Evolutionary conservation across 30 jellyfish, hydroid and myxozoan genomes (phyloP), one percentile per base, ranked within the genome.

Genomic region (Aurelia aurita complex sp. Pacific): DNA sequence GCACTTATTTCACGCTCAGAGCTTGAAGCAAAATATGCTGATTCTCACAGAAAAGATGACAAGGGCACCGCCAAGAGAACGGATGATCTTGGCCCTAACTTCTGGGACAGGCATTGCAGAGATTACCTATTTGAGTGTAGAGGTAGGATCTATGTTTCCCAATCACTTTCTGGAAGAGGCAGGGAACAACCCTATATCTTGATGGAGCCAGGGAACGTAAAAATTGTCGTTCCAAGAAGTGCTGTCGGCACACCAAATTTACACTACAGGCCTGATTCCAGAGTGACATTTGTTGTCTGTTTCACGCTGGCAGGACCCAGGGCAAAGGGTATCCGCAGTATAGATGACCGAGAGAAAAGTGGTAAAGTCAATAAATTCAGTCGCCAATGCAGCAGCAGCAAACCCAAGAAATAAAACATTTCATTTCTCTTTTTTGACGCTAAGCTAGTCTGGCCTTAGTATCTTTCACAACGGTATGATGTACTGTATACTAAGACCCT

Each of bases 121-220:
- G 78, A 79, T 13, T 79, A 60, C 63, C 88, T 79, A 36, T 79
- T 79, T 42, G 88, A 79, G 46, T 79, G 79, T 15, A 64, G 18
- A 40, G 88, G 88, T 69, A 70, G 88, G 62, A 66, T 79, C 67
- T 33, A 69, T 42, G 73, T 59, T 50, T 77, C 76, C 55, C n/a
- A 1, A 33, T 68, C 62, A 23, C 14, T 11, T 1, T 11, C 70
- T 5, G 32, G 23, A 34, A 64, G 73, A 64, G 80, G 80, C 3
- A 66, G 29, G 69, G 67, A 29, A 23, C 66, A 35, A 8, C 79
- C 88, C 0, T 79, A 36, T 54, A 79, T 79, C 32, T 5, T 64
- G 42, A 79, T 79, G 88, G 88, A 79, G 73, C 88, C 88, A 36
- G 88, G 88, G 32, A 79, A 52, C 43, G 51, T 79, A 46, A 64